Evolutionary conservation across 2,113 vertebrate species (phyloP), one percentile per base, ranked within the genome.

Genomic region (Macaca nemestrina): DNA sequence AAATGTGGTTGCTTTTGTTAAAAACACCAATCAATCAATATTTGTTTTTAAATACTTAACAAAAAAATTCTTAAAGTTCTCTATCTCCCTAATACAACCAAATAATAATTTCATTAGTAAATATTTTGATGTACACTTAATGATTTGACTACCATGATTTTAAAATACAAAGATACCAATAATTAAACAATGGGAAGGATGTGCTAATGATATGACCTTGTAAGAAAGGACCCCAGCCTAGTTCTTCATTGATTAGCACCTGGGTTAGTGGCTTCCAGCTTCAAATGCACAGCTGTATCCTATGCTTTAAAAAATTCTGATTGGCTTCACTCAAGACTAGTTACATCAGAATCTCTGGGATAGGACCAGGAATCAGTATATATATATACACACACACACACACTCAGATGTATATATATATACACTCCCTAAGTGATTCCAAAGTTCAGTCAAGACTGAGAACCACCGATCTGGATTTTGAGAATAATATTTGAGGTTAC

Each of bases 1-100:
- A 78, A 95, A 87, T 48, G 78, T 5, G 68, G 40, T 82, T 93
- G 67, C 32, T 94, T 96, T 95, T 87, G 20, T 89, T 72, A 81
- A 92, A 84, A 82, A 64, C 13, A 48, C 48, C 30, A 89, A 89
- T 50, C 80, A 87, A 87, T 75, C 52, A 85, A 35, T 55, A 38
- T 75, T 16, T 88, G 30, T 50, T 91, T 92, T 27, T 27, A 91
- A 89, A n/a, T 67, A 11, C 79, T 72, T 93, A 68, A 55, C 57
- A 67, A 48, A 48, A 83, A 55, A 78, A 11, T 1, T 52, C 35
- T 90, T 87, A 50, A 78, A 72, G 22, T 73, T 64, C 85, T 52
- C 25, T 80, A 23, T 76, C 30, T n/a, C 30, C 30, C n/a, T 32
- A 87, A 90, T 27, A 89, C 55, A 61, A 93, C 48, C 13, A 27